Base-by-base conservation (phyloP, 2,797 vertebrate genomes). In the Oreonectes daqikongensis region DNA sequence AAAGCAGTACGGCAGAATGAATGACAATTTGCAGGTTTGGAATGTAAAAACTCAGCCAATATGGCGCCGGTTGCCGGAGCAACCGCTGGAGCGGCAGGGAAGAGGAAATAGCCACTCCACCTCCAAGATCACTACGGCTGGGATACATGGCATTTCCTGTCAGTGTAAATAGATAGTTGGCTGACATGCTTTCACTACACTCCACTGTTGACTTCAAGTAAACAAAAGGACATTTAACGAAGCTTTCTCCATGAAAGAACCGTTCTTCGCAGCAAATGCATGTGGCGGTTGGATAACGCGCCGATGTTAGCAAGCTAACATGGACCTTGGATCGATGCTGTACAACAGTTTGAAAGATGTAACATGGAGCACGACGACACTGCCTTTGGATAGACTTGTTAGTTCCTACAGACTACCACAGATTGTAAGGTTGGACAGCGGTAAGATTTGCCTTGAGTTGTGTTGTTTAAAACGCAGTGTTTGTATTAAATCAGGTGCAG, bases 281-380 rank as follows among this genome's bases (percentile, higher is more conserved):
- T 77, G 82, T 53, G 79, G 75, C 82, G 69, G 76, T 17, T 78
- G 78, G 78, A 53, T 70, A 68, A 66, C 46, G 80, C 65, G 72
- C 72, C 30, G 71, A 76, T 78, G 84, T 82, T 77, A 81, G 83
- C 78, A 59, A 87, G 89, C 87, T 89, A 91, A 89, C 84, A 98
- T 98, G 97, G 96, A 98, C 88, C 93, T 94, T 84, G 93, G 93
- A 86, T 92, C 93, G 80, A 93, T 95, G 88, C 90, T 93, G 90
- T 95, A 94, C 89, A 95, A 93, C 90, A 95, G 92, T 85, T 91
- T 96, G 84, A 95, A 96, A 94, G 95, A 98, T 86, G 93, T 98
- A 78, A 94, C 95, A 84, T 98, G 97, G 97, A 98, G 96, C 89
- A 88, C 92, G 67, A 94, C 94, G 86, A 91, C 96, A 53, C 85